Conservation (phyloP, 1,140 invertebrate genomes). For the Caenorhabditis brenneri region DNA sequence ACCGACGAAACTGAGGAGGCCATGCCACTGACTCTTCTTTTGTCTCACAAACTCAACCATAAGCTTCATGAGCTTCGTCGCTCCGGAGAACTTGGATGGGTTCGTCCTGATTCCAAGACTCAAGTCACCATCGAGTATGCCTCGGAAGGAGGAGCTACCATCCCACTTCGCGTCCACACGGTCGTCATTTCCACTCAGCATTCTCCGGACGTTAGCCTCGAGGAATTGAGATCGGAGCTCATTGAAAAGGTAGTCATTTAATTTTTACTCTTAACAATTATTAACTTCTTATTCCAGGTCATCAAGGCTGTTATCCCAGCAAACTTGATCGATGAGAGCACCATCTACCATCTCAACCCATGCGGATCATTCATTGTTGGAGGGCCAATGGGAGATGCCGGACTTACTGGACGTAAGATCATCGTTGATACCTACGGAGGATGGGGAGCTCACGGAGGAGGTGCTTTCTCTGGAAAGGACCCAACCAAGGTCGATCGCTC, state of each 20-base stretch:
- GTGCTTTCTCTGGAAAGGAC: constrained; percentile 94
- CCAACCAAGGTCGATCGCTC: constrained; percentile 95
- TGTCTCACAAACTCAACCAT: constrained; percentile 91
- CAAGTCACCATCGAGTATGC: constrained; percentile 77
- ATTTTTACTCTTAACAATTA: too few relatives aligned
- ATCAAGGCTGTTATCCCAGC: constrained; percentile 82
- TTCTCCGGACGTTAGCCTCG: constrained; percentile 85
- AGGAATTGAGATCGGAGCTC: constrained; percentile 83
- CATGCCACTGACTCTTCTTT: constrained; percentile 93
- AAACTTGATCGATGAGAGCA: constrained; percentile 87
- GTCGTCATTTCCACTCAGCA: constrained; percentile 96
- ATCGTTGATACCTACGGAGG: constrained; percentile 98
- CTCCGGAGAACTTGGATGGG: constrained; percentile 90
- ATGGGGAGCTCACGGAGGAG: constrained; percentile 95
- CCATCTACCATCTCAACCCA: constrained; percentile 93
- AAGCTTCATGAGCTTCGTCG: constrained; percentile 87
- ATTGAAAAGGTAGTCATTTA: constrained; percentile 77
- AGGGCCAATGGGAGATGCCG: constrained; percentile 81
- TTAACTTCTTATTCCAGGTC: too few relatives aligned
- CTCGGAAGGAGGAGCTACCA: constrained; percentile 77
- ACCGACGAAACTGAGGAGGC: constrained; percentile 96
- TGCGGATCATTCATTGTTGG: constrained; percentile 89
- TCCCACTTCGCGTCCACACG: constrained; percentile 91
- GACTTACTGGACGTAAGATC: constrained; percentile 93
- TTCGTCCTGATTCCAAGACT: constrained; percentile 95